Evolutionary conservation across 53 echinoderm and acorn worm species (phyloP), one percentile per base, ranked within the genome.

Genomic region (Holothuria leucospilota): DNA sequence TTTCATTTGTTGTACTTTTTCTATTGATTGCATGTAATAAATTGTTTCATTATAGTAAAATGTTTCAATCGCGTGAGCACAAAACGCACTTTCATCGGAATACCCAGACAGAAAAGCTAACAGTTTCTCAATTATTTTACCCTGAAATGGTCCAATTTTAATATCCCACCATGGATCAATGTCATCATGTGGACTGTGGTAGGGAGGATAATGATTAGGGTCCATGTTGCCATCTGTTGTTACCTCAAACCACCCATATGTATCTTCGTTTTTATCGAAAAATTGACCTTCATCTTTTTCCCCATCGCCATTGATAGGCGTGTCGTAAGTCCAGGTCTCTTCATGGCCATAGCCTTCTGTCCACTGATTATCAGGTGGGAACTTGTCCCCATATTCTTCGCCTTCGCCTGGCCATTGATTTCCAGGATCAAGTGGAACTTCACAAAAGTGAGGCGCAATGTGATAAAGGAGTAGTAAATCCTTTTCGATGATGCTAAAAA

Each of bases 161-260:
- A 78, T 20, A 53, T 59, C 78, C 59, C 78, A 56, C 78, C 78
- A 78, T 12, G 59, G 78, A 78, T 52, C 78, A 56, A 26, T 24
- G 29, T 53, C 77, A 49, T 70, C 15, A 40, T 70, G 20, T 20
- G 34, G 38, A 70, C 18, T 4, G 13, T 49, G 10, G 49, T 49
- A 1, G 1, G 56, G 56, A 16, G 56, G 56, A 18, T 56, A 56
- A 5, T 56, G 56, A 16, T 56, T 4, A 56, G 15, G 18, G 0
- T 56, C 56, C 56, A 13, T 18, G 1, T 18, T 3, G 2, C 56
- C 56, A 56, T 56, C 56, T 15, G 15, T 8, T 9, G 46, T 46
- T 46, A 7, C 46, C 8, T 56, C 56, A 4, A 16, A 0, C 56
- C 56, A 56, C 56, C 56, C 56, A 16, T 16, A 13, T 1, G 56